Percentiles rank a stretch among this genome's conserved stretches.
Conservation (phyloP, 1,140 invertebrate species). For the Littorina saxatilis region DNA sequence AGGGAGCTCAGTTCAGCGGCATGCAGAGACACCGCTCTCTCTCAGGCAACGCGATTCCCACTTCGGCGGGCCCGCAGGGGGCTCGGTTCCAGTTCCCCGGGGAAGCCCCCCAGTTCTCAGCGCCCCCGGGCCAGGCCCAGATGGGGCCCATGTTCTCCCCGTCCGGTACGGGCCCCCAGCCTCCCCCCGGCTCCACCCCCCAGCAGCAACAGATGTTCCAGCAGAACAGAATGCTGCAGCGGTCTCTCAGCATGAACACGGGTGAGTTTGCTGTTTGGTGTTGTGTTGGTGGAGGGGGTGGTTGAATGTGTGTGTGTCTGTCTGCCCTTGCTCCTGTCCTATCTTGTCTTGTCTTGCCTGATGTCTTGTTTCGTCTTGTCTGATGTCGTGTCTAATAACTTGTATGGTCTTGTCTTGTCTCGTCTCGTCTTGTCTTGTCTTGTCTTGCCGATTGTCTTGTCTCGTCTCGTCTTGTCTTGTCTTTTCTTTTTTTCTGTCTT, state of each 20-base stretch:
- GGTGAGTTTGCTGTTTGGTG: not conserved
- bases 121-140: conserved; percentile 40
- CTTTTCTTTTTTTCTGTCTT: too few species aligned
- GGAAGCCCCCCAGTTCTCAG: conserved; percentile 54
- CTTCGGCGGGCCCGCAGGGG: conserved; percentile 42
- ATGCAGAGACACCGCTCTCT: conserved; percentile 63
- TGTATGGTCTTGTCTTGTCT: not conserved
- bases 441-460: too few species aligned
- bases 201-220: conserved; percentile 55
- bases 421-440: too few species aligned
- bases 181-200: conserved; percentile 40
- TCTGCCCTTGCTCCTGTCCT: too few species aligned
- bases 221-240: conserved; percentile 61
- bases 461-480: too few species aligned
- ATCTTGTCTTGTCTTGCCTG: not conserved
- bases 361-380: not conserved
- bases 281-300: not conserved
- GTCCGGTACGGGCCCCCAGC: conserved; percentile 46
- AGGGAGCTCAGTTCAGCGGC: conserved; percentile 58
- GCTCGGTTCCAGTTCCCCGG: conserved; percentile 63
- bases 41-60: conserved; percentile 63
- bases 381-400: not conserved
- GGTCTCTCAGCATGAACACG: conserved; percentile 64
- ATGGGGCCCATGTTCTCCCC: conserved; percentile 51
- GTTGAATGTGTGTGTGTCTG: not conserved